Percentiles rank a stretch among this genome's conserved stretches.
Evolutionary conservation across 2,797 vertebrate species (phyloP).

Genomic region (Pseudopleuronectes americanus): DNA sequence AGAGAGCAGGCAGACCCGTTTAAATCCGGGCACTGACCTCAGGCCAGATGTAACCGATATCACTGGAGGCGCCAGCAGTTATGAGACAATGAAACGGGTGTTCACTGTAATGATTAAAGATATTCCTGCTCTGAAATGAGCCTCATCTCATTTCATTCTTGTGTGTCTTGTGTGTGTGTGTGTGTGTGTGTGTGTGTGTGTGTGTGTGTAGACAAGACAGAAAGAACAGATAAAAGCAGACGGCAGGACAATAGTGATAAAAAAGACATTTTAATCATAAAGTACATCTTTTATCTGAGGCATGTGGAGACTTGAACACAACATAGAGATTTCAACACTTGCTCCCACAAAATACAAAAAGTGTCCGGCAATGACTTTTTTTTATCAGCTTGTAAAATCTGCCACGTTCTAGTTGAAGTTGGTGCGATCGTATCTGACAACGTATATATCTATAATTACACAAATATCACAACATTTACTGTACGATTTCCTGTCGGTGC

Average conservation of each 20-base stretch:
- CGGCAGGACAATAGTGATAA: slow-evolving; percentile 28
- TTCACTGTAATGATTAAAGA: slow-evolving; percentile 20
- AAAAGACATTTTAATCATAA: slow-evolving; percentile 73
- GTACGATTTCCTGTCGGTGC: slow-evolving; percentile 36
- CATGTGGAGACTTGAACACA: slow-evolving; percentile 51
- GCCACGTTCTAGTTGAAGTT: slow-evolving; percentile 22
- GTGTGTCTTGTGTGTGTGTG: neutral
- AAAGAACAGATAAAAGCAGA: slow-evolving; percentile 6
- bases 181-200: neutral
- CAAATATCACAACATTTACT: slow-evolving; percentile 38
- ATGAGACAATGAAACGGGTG: slow-evolving; percentile 65
- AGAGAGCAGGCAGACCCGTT: slow-evolving; percentile 13
- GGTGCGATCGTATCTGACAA: slow-evolving; percentile 23
- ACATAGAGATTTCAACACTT: slow-evolving; percentile 21
- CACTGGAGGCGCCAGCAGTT: slow-evolving; percentile 26
- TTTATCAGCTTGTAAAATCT: slow-evolving; percentile 45
- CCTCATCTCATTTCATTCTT: slow-evolving; percentile 14
- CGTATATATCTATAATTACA: slow-evolving; percentile 15
- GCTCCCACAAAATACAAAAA: slow-evolving; percentile 37
- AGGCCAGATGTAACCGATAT: slow-evolving; percentile 32
- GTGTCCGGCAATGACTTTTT: slow-evolving; percentile 18
- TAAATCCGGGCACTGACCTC: slow-evolving; percentile 14
- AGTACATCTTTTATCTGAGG: slow-evolving; percentile 61
- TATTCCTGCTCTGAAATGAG: slow-evolving; percentile 10
- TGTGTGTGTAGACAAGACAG: neutral